Percentiles rank a stretch among this genome's conserved stretches.
Conservation (phyloP, 2,113 vertebrate genomes). For the Excalfactoria chinensis region DNA sequence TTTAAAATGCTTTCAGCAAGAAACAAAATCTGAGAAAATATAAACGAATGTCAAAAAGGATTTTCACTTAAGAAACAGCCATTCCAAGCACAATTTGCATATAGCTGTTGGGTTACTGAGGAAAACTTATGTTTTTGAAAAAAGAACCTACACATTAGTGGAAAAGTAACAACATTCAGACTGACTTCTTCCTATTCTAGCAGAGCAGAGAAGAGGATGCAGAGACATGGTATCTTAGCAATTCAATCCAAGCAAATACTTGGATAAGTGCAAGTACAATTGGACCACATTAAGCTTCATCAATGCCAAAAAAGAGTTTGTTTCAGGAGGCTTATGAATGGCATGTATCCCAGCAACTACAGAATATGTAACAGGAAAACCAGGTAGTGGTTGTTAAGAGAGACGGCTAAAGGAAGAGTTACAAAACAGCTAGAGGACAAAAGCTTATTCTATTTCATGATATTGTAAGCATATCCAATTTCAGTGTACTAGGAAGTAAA, state of each 20-base stretch:
- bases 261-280: background rate
- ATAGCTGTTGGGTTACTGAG: background rate
- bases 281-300: background rate
- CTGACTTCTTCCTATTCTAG: background rate
- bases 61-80: conserved; percentile 12
- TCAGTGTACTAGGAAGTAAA: background rate
- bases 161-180: background rate
- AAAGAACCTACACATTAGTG: background rate
- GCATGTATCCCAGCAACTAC: background rate
- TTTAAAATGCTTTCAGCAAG: background rate
- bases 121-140: background rate
- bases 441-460: conserved; percentile 3
- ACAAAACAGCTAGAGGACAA: background rate
- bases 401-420: background rate
- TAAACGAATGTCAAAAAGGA: conserved; percentile 58
- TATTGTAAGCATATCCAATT: background rate
- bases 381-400: background rate
- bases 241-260: conserved; percentile 4
- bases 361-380: background rate
- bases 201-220: background rate
- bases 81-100: background rate
- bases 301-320: background rate
- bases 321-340: background rate
- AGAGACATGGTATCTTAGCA: background rate
- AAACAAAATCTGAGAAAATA: conserved; percentile 37